Conservation (phyloP, 1,140 invertebrate species). For the Bradysia coprophila region DNA sequence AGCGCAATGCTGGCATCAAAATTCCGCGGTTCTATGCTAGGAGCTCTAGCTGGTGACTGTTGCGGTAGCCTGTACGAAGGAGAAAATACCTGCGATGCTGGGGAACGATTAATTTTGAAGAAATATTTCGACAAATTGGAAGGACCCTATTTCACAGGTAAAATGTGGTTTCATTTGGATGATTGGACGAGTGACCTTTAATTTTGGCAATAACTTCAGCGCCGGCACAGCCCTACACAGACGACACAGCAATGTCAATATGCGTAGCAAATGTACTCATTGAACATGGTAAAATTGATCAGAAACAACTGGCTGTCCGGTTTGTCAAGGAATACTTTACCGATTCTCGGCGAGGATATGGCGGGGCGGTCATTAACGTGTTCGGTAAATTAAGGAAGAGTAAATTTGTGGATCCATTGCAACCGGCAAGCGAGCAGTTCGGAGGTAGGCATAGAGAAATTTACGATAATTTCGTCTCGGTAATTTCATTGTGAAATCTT, state of each 20-base stretch:
- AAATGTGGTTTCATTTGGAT: neutral
- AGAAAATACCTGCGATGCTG: slow-evolving; percentile 22
- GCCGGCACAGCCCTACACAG: slow-evolving; percentile 43
- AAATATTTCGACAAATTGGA: slow-evolving; percentile 38
- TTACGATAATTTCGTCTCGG: too few species aligned
- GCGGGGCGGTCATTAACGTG: slow-evolving; percentile 36
- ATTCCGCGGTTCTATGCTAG: slow-evolving; percentile 46
- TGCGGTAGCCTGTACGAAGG: slow-evolving; percentile 49
- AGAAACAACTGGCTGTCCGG: slow-evolving; percentile 36
- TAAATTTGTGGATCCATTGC: slow-evolving; percentile 38
- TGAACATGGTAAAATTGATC: slow-evolving; percentile 33
- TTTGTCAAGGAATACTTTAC: slow-evolving; percentile 46
- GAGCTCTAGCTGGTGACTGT: slow-evolving; percentile 52
- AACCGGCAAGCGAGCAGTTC: slow-evolving; percentile 50
- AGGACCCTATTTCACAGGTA: slow-evolving; percentile 34
- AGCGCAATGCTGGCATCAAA: slow-evolving; percentile 28
- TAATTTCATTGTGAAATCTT: too few species aligned
- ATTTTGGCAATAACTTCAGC: slow-evolving; percentile 24
- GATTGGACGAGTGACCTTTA: neutral
- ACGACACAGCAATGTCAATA: slow-evolving; percentile 62
- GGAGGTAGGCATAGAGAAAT: slow-evolving; percentile 33
- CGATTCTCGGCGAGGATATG: slow-evolving; percentile 47
- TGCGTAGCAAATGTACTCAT: slow-evolving; percentile 42
- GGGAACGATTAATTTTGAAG: slow-evolving; percentile 32
- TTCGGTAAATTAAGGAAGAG: slow-evolving; percentile 37